These are phyloP conservation scores for Pandemis corylana DNA, from an alignment of 2,888 invertebrate species.

Conservation along the genomic window DNA sequence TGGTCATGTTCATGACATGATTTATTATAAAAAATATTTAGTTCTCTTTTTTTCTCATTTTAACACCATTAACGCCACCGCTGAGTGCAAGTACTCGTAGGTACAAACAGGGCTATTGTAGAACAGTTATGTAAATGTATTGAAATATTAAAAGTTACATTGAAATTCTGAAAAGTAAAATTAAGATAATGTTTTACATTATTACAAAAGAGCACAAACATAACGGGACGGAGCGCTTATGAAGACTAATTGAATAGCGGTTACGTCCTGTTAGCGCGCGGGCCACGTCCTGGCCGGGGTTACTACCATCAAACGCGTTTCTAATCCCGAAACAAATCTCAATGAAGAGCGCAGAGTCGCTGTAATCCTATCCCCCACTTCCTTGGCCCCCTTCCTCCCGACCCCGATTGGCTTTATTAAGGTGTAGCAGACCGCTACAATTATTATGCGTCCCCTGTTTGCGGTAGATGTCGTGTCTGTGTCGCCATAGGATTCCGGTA, in stretches of 20 bases:
- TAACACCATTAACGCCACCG: too few species aligned
- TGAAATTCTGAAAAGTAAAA: neutral
- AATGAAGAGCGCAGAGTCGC: conserved; percentile 80
- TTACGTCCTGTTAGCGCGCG: conserved; percentile 62
- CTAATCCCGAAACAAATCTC: conserved; percentile 85
- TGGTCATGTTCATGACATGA: neutral
- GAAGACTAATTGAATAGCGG: conserved; percentile 62
- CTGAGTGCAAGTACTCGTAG: too few species aligned
- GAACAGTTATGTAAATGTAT: too few species aligned
- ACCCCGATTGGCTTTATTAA: conserved; percentile 84
- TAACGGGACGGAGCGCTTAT: conserved; percentile 49
- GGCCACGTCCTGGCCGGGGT: conserved; percentile 65
- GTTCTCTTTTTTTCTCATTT: too few species aligned
- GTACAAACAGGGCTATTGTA: too few species aligned
- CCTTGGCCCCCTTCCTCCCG: conserved; percentile 55
- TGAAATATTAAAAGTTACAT: too few species aligned
- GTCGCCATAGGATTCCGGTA: conserved; percentile 78
- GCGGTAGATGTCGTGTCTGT: conserved; percentile 80
- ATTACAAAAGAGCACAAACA: conserved; percentile 30
- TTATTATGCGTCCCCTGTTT: conserved; percentile 85
- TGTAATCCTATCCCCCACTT: conserved; percentile 70
- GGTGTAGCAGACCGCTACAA: conserved; percentile 84
- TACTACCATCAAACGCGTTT: conserved; percentile 78
- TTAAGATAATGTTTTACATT: conserved; percentile 18
- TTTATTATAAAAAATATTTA: conserved; percentile 1